These are phyloP conservation scores for Barbus barbus DNA, from an alignment of 2,113 vertebrate species.

Conservation along the genomic window DNA sequence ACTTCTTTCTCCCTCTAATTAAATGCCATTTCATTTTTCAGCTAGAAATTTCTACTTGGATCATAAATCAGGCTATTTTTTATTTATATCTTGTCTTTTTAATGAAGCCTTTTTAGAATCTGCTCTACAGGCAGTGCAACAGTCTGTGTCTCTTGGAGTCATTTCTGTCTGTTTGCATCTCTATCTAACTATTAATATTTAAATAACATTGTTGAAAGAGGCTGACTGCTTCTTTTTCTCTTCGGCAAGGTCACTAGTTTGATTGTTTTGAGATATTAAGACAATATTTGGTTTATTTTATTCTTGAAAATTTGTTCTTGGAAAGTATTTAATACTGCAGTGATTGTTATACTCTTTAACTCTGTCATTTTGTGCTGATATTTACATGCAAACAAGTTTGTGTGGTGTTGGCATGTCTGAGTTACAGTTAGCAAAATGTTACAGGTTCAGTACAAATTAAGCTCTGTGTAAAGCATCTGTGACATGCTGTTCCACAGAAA, in stretches of 20 bases:
- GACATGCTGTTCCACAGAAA: neutral
- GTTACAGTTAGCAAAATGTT: neutral
- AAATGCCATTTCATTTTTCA: slow-evolving; percentile 93
- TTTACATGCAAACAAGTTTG: slow-evolving; percentile 1
- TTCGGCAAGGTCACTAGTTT: neutral
- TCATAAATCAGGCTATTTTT: neutral
- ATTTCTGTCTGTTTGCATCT: neutral
- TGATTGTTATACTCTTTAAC: neutral
- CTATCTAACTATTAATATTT: slow-evolving; percentile 19
- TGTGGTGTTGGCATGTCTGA: neutral
- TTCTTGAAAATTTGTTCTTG: neutral
- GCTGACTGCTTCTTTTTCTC: neutral
- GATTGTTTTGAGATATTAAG: neutral
- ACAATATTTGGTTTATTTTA: neutral
- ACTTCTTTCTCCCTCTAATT: slow-evolving; percentile 77
- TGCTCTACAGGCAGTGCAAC: neutral
- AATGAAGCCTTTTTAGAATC: slow-evolving; percentile 2
- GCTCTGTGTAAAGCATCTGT: neutral
- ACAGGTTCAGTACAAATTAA: neutral
- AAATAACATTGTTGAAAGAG: neutral
- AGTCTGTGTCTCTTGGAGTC: neutral
- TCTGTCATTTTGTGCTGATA: neutral
- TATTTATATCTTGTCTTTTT: slow-evolving; percentile 17
- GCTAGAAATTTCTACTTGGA: slow-evolving; percentile 74
- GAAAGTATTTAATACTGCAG: neutral